These are phyloP conservation scores for Melipona quadrifasciata DNA, from an alignment of 1,140 invertebrate species.

Conservation along the genomic window DNA sequence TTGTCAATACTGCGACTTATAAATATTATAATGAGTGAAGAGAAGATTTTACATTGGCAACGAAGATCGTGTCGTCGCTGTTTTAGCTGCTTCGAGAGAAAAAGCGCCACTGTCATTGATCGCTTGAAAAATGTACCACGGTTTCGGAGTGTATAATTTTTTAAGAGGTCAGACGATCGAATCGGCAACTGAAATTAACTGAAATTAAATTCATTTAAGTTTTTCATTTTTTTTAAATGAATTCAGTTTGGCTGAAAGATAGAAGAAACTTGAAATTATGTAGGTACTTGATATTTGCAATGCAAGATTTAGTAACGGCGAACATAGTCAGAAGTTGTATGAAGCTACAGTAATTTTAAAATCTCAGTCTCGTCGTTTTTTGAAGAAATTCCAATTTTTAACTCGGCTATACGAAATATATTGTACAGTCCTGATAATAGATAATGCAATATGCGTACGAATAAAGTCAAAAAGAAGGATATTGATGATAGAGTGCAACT, in stretches of 20 bases:
- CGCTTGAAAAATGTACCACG: not conserved
- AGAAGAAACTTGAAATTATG: not conserved
- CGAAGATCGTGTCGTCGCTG: not conserved
- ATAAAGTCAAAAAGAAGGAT: not conserved
- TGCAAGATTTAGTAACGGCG: not conserved
- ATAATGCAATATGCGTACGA: not conserved
- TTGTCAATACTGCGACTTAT: slow-evolving; percentile 71
- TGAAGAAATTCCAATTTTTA: not conserved
- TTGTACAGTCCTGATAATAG: not conserved
- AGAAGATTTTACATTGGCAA: slow-evolving; percentile 38
- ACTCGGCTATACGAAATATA: not conserved
- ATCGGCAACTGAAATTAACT: not conserved
- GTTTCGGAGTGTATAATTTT: not conserved
- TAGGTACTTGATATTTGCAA: not conserved
- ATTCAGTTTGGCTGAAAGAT: not conserved
- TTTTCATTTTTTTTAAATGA: not conserved
- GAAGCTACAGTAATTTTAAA: too few relatives aligned
- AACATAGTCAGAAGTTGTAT: slow-evolving; percentile 21
- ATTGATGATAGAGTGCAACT: not conserved
- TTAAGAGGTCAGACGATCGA: too few relatives aligned
- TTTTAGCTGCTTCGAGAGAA: not conserved
- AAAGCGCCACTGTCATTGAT: too few relatives aligned
- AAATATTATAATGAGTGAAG: slow-evolving; percentile 46
- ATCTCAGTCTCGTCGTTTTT: too few relatives aligned
- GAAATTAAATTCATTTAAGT: not conserved